These are phyloP conservation scores for Lacanobia wlatinum DNA, from an alignment of 2,888 invertebrate genomes.

Conservation along the genomic window DNA sequence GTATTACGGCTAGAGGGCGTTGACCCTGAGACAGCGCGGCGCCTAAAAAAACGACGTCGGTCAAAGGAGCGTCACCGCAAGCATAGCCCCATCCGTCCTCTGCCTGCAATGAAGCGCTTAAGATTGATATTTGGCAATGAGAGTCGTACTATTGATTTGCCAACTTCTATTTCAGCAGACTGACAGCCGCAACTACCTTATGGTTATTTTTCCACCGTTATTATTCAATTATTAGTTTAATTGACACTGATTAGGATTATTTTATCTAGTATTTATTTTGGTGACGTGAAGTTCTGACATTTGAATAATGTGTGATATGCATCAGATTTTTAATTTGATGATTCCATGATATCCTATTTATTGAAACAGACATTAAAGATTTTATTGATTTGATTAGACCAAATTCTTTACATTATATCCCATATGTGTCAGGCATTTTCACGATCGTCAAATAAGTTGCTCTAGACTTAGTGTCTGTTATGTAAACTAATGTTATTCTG, in stretches of 20 bases:
- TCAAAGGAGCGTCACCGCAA: slow-evolving; percentile 88
- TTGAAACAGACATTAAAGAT: slow-evolving; percentile 76
- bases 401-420: slow-evolving; percentile 52
- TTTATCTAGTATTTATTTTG: slow-evolving; percentile 88
- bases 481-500: slow-evolving; percentile 43
- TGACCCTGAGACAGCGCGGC: slow-evolving; percentile 89
- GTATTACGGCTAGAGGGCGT: slow-evolving; percentile 95
- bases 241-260: slow-evolving; percentile 89
- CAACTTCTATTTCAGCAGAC: slow-evolving; percentile 93
- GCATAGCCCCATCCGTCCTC: slow-evolving; percentile 90
- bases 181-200: slow-evolving; percentile 87
- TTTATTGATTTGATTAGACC: slow-evolving; percentile 72
- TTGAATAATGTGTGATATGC: slow-evolving; percentile 84
- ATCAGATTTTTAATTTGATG: slow-evolving; percentile 83
- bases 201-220: slow-evolving; percentile 89
- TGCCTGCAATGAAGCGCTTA: slow-evolving; percentile 95
- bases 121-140: slow-evolving; percentile 97
- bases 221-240: slow-evolving; percentile 90
- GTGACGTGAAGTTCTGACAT: slow-evolving; percentile 83
- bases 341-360: slow-evolving; percentile 82
- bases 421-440: slow-evolving; percentile 54
- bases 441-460: slow-evolving; percentile 59
- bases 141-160: slow-evolving; percentile 96
- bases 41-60: slow-evolving; percentile 90
- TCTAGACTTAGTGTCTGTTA: slow-evolving; percentile 49